phyloP scores from a whole-genome alignment of 2,797 vertebrate genomes.

The Apogon talboti region DNA sequence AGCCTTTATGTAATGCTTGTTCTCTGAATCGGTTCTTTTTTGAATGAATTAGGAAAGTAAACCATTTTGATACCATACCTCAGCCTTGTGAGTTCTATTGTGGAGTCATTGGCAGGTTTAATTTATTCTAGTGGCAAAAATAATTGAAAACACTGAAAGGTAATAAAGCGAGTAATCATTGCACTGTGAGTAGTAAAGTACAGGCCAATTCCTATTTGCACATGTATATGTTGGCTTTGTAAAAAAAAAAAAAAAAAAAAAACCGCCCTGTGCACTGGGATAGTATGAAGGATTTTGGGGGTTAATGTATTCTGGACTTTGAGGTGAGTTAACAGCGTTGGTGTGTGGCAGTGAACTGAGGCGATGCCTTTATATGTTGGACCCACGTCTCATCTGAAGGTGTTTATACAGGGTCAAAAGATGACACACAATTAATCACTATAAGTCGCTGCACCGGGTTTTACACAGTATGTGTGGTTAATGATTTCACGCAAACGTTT shows the following conservation, averaged over 20 bases:
- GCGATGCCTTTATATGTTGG: constrained; percentile 69
- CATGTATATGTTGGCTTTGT: constrained; percentile 93
- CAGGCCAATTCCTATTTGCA: constrained; percentile 98
- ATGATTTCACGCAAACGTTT: constrained; percentile 85
- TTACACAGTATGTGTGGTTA: constrained; percentile 85
- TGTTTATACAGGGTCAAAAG: constrained; percentile 92
- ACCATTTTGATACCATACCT: constrained; percentile 93
- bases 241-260: constrained; percentile 28
- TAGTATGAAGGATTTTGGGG: constrained; percentile 92
- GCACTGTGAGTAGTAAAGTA: constrained; percentile 98
- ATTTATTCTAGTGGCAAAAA: constrained; percentile 79
- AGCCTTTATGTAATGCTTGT: constrained; percentile 73
- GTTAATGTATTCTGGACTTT: constrained; percentile 66
- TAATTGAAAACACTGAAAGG: constrained; percentile 76
- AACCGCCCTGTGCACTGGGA: constrained; percentile 78
- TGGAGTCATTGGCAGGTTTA: constrained; percentile 89
- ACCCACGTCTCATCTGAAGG: constrained; percentile 69
- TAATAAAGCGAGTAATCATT: constrained; percentile 85
- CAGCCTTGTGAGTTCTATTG: constrained; percentile 93
- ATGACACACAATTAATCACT: constrained; percentile 91
- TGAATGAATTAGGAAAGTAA: constrained; percentile 87
- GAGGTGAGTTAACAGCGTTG: constrained; percentile 68
- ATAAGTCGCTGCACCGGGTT: constrained; percentile 89
- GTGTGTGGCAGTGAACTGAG: constrained; percentile 71
- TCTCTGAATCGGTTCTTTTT: constrained; percentile 77